Conservation (phyloP, 2,113 vertebrate species). For the Pseudorhombus dupliciocellatus region DNA sequence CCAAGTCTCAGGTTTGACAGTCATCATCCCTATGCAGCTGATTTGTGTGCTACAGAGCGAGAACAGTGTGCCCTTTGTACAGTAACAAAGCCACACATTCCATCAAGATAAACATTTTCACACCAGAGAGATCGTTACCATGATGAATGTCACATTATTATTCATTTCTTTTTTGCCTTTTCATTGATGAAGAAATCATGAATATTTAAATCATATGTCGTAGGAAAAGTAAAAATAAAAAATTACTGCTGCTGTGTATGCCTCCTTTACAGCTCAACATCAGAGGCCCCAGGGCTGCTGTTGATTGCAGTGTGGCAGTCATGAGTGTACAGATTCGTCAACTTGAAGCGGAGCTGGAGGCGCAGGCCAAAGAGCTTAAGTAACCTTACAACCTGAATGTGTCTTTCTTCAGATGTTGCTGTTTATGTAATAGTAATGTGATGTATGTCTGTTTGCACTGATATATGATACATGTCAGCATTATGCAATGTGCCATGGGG, state of each 20-base stretch:
- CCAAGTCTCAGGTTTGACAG: constrained; percentile 80
- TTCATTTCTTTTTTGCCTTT: too few relatives aligned
- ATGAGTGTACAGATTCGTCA: constrained; percentile 86
- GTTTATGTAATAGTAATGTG: not conserved
- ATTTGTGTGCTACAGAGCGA: not conserved
- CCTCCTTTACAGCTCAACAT: constrained; percentile 76
- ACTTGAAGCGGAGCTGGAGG: constrained; percentile 87
- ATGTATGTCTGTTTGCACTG: not conserved
- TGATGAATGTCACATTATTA: too few relatives aligned
- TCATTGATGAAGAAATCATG: not conserved
- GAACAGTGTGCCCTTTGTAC: not conserved
- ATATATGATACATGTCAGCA: not conserved
- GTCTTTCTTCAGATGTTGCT: not conserved
- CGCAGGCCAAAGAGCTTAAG: constrained; percentile 87
- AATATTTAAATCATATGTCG: not conserved
- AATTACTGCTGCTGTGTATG: not conserved
- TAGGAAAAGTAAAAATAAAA: too few relatives aligned
- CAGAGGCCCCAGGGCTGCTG: constrained; percentile 76
- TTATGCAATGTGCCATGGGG: not conserved
- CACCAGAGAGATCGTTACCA: too few relatives aligned
- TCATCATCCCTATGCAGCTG: constrained; percentile 21
- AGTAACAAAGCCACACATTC: too few relatives aligned
- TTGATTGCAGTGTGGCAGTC: constrained; percentile 76
- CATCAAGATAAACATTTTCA: too few relatives aligned
- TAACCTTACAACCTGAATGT: constrained; percentile 59